These are phyloP conservation scores for Panopea generosa DNA, from an alignment of 2,888 invertebrate genomes.

Conservation along the genomic window DNA sequence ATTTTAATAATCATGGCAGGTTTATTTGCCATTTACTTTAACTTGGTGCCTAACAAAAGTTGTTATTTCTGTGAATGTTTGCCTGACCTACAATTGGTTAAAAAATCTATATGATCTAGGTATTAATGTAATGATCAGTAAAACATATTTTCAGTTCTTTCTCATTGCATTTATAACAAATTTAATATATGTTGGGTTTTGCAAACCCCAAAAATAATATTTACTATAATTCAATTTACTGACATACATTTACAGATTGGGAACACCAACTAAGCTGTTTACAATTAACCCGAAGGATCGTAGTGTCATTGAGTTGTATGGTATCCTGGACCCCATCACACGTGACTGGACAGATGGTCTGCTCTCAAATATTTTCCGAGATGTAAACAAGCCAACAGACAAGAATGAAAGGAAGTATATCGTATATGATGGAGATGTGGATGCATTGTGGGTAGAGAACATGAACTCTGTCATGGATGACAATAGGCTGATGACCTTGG, in stretches of 20 bases:
- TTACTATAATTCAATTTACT: too few species aligned
- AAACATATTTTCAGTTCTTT: too few species aligned
- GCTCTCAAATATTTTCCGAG: conserved; percentile 95
- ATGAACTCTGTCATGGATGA: conserved; percentile 99
- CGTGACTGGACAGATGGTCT: conserved; percentile 97
- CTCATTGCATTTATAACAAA: too few species aligned
- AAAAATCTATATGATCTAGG: too few species aligned
- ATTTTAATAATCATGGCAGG: too few species aligned
- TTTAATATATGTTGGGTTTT: too few species aligned
- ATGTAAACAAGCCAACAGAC: conserved; percentile 92
- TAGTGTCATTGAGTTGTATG: conserved; percentile 95
- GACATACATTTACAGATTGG: conserved; percentile 86
- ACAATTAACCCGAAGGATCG: conserved; percentile 96
- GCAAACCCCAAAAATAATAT: too few species aligned
- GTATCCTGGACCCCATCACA: conserved; percentile 93
- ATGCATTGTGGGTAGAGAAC: conserved; percentile 98
- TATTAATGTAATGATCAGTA: too few species aligned
- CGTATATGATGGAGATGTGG: conserved; percentile 96
- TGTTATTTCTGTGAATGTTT: too few species aligned
- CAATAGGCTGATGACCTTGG: conserved; percentile 94
- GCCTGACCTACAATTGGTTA: too few species aligned
- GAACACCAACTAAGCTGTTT: conserved; percentile 92
- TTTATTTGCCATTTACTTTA: too few species aligned
- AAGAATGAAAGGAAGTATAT: conserved; percentile 92
- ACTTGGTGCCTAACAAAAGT: too few species aligned